phyloP scores from a whole-genome alignment of 1,140 invertebrate species.

The Drosophila nigromelanica region DNA sequence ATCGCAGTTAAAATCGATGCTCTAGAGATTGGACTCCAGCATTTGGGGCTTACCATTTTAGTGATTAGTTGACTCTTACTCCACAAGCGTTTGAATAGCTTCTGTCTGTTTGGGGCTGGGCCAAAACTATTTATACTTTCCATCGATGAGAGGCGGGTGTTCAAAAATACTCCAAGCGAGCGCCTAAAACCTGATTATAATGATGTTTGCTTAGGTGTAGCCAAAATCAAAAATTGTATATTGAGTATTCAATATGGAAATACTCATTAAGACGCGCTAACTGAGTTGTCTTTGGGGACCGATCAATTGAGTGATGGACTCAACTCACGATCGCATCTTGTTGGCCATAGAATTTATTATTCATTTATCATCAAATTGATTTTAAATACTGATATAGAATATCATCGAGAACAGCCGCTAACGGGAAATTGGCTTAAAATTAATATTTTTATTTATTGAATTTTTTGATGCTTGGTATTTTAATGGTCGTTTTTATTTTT shows the following conservation, averaged over 20 bases:
- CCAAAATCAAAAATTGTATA: constrained; percentile 2
- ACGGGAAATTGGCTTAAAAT: constrained; percentile 11
- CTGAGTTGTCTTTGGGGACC: constrained; percentile 11
- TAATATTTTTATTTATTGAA: constrained; percentile 7
- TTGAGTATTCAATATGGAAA: background rate
- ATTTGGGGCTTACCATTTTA: constrained; percentile 53
- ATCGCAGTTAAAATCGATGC: constrained; percentile 18
- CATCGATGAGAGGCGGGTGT: constrained; percentile 11
- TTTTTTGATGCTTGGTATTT: background rate
- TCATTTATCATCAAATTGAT: constrained; percentile 33
- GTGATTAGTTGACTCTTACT: constrained; percentile 35
- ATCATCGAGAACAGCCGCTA: constrained; percentile 2
- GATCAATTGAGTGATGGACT: constrained; percentile 8
- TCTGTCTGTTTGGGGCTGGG: constrained; percentile 45
- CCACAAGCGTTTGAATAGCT: constrained; percentile 58
- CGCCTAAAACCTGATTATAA: constrained; percentile 11
- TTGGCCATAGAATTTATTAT: constrained; percentile 30
- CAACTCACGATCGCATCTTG: constrained; percentile 19
- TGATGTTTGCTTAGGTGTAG: constrained; percentile 18
- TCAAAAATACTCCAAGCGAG: constrained; percentile 11
- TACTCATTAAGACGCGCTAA: constrained; percentile 4
- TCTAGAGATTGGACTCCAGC: background rate
- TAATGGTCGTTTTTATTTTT: constrained; percentile 5
- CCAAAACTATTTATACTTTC: constrained; percentile 61
- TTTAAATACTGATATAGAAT: constrained; percentile 16